These are phyloP conservation scores for Ammodytes marinus DNA, from an alignment of 2,113 vertebrate genomes.

Conservation along the genomic window DNA sequence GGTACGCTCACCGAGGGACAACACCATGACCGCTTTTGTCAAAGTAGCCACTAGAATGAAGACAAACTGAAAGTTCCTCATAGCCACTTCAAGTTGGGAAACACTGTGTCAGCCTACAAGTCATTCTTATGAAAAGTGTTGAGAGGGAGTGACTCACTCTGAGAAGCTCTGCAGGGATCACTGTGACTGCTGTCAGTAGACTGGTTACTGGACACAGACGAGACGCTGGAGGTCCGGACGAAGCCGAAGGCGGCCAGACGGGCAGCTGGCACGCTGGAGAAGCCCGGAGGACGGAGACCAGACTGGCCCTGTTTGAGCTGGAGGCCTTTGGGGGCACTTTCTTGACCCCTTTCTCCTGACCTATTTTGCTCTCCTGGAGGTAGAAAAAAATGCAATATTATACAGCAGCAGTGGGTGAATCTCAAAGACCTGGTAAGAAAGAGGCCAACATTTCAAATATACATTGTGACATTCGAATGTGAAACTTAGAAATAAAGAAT, in stretches of 20 bases:
- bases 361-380: constrained; percentile 87
- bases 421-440: background rate
- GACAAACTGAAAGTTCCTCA: no score
- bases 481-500: background rate
- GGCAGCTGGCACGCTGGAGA: constrained; percentile 90
- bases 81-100: background rate
- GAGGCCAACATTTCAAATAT: background rate
- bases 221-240: constrained; percentile 90
- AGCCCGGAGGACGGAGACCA: constrained; percentile 94
- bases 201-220: constrained; percentile 92
- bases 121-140: background rate
- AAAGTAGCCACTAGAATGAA: no score
- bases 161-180: constrained; percentile 84
- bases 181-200: constrained; percentile 88
- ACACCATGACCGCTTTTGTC: no score
- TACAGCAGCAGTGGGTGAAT: background rate
- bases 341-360: constrained; percentile 68
- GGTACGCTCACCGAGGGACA: no score
- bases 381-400: background rate
- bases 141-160: constrained; percentile 85
- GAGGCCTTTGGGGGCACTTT: constrained; percentile 85
- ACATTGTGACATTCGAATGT: background rate
- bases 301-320: constrained; percentile 90
- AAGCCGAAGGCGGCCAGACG: constrained; percentile 91
- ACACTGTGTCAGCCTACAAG: background rate